These are phyloP conservation scores for Porites lutea DNA, from an alignment of 64 coral and sea anemone genomes.

Conservation along the genomic window DNA sequence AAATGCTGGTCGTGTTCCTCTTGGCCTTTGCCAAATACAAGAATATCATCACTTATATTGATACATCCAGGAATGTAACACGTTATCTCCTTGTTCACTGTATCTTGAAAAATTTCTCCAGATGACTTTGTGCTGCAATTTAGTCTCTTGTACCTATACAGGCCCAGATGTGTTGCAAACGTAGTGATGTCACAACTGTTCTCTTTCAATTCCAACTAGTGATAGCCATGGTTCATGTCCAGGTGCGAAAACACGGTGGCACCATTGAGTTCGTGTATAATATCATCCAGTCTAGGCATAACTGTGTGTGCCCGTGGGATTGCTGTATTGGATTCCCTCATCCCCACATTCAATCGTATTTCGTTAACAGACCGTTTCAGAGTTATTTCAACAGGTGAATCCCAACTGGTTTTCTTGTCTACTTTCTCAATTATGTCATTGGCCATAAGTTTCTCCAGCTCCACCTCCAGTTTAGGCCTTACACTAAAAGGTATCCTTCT, in stretches of 20 bases:
- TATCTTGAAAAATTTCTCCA: too few species aligned
- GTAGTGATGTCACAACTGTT: too few species aligned
- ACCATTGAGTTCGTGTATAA: not conserved
- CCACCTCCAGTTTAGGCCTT: not conserved
- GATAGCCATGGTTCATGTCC: not conserved
- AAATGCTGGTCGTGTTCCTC: too few species aligned
- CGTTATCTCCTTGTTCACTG: too few species aligned
- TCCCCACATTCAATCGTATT: not conserved
- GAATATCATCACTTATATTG: too few species aligned
- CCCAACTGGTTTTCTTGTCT: not conserved
- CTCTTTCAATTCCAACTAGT: too few species aligned
- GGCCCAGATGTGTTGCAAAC: too few species aligned
- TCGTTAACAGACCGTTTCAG: not conserved
- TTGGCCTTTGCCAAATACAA: too few species aligned
- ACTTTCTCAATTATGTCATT: not conserved
- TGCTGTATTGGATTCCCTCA: not conserved
- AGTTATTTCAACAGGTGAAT: not conserved
- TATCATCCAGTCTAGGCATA: not conserved
- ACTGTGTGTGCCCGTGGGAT: constrained; percentile 1
- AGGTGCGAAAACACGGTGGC: not conserved
- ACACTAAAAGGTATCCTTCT: constrained; percentile 11
- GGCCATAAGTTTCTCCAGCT: too few species aligned
- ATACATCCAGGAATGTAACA: too few species aligned
- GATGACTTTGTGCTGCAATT: too few species aligned
- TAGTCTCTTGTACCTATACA: too few species aligned